A percentile compares a stretch with the other conserved stretches of the same genome.
These are phyloP conservation scores for Tupaia chinensis DNA, from an alignment of 2,113 vertebrate genomes.

Conservation along the genomic window DNA sequence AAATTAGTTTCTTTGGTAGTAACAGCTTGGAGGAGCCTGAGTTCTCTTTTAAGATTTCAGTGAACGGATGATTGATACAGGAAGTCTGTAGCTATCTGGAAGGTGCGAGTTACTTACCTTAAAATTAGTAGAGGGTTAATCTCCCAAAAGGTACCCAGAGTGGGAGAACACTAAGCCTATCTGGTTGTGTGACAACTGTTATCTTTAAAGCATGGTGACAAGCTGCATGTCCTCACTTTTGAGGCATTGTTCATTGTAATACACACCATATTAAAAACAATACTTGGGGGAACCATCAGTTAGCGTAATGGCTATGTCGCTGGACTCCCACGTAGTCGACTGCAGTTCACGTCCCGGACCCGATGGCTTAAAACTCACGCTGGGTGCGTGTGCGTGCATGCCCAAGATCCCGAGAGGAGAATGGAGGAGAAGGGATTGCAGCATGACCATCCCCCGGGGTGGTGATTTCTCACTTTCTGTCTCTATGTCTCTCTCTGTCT, in stretches of 20 bases:
- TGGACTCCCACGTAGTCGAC: too few relatives aligned
- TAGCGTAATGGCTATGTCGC: too few relatives aligned
- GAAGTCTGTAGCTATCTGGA: neutral
- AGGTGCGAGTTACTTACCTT: neutral
- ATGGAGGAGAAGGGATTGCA: too few relatives aligned
- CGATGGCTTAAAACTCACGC: too few relatives aligned
- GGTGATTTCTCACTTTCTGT: too few relatives aligned
- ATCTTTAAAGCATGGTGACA: neutral
- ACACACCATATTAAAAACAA: neutral
- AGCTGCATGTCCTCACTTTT: neutral
- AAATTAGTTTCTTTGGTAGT: neutral
- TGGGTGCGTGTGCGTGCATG: too few relatives aligned
- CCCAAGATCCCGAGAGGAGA: too few relatives aligned
- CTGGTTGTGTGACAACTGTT: accelerated
- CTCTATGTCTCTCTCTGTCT: too few relatives aligned
- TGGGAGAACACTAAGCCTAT: too few relatives aligned
- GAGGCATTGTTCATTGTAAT: neutral
- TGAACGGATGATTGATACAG: accelerated
- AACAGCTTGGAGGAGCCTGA: neutral
- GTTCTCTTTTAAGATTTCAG: neutral
- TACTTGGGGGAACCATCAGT: neutral
- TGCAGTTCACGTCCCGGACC: too few relatives aligned
- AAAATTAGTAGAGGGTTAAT: too few relatives aligned
- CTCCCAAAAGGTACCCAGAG: accelerated
- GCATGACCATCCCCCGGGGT: too few relatives aligned